These are phyloP conservation scores for Pocillopora verrucosa DNA, from an alignment of 64 coral and sea anemone genomes.

Conservation along the genomic window DNA sequence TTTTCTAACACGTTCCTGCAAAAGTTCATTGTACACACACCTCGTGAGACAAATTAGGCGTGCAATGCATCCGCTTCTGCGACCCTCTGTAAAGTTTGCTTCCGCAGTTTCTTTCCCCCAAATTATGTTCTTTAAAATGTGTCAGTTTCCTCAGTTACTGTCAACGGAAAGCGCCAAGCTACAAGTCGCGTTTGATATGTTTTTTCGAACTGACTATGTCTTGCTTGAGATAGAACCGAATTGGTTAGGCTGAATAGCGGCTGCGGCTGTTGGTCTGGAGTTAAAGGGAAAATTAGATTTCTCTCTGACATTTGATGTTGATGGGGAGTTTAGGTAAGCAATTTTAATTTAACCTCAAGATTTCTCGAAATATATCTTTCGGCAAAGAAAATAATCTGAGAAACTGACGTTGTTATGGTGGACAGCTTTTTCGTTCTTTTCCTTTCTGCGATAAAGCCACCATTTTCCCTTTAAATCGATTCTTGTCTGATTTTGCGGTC, in stretches of 20 bases:
- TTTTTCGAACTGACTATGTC: neutral
- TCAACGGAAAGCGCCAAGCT: neutral
- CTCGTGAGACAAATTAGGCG: too few relatives aligned
- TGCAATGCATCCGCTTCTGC: too few relatives aligned
- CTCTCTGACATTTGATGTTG: neutral
- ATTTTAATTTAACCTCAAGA: neutral
- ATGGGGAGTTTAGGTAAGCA: slow-evolving; percentile 19
- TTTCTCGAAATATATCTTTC: too few relatives aligned
- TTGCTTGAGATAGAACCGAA: neutral
- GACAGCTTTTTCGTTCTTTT: neutral
- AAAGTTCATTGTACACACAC: too few relatives aligned
- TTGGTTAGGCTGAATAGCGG: neutral
- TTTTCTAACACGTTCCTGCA: too few relatives aligned
- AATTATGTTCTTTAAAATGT: neutral
- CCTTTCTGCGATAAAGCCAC: neutral
- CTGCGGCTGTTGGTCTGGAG: neutral
- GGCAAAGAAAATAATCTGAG: too few relatives aligned
- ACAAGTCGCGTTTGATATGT: neutral
- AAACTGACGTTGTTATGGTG: too few relatives aligned
- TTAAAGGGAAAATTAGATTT: slow-evolving; percentile 12
- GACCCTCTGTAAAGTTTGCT: too few relatives aligned
- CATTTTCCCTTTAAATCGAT: too few relatives aligned
- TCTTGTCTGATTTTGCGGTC: too few relatives aligned
- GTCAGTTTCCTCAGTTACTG: neutral
- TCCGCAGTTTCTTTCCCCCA: neutral